Percentiles rank a stretch among this genome's conserved stretches.
These are phyloP conservation scores for Cheilosia grossa DNA, from an alignment of 2,888 invertebrate species.

Conservation along the genomic window DNA sequence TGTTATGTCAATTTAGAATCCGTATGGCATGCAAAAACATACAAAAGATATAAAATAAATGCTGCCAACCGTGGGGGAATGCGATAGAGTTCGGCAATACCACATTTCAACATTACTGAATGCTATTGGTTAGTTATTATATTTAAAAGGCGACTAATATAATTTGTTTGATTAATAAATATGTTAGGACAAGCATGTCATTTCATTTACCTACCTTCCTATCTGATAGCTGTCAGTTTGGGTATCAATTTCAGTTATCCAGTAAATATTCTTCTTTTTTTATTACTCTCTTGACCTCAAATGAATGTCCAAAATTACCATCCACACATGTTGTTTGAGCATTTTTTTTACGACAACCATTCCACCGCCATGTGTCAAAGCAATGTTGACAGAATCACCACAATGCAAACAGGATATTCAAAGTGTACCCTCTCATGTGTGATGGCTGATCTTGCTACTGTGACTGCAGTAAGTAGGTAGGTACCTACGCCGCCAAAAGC, in stretches of 20 bases:
- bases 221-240: no score
- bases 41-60: no score
- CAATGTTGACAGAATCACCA: constrained; percentile 60
- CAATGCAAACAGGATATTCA: constrained; percentile 62
- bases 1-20: no score
- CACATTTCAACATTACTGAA: no score
- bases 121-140: no score
- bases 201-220: no score
- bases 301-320: constrained; percentile 45
- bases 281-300: constrained; percentile 13
- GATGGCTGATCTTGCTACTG: constrained; percentile 38
- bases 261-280: background rate
- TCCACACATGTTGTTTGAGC: constrained; percentile 63
- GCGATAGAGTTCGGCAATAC: no score
- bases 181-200: no score
- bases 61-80: no score
- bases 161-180: no score
- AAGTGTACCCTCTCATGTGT: background rate
- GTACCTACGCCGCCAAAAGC: background rate
- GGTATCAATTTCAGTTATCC: background rate
- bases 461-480: background rate
- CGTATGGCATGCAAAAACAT: no score
- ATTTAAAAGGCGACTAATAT: no score
- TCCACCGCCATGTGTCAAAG: constrained; percentile 63
- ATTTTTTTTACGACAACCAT: constrained; percentile 64